Evolutionary conservation across 2,113 vertebrate species (phyloP), one percentile per base, ranked within the genome.

Genomic region (Noturus placidus): DNA sequence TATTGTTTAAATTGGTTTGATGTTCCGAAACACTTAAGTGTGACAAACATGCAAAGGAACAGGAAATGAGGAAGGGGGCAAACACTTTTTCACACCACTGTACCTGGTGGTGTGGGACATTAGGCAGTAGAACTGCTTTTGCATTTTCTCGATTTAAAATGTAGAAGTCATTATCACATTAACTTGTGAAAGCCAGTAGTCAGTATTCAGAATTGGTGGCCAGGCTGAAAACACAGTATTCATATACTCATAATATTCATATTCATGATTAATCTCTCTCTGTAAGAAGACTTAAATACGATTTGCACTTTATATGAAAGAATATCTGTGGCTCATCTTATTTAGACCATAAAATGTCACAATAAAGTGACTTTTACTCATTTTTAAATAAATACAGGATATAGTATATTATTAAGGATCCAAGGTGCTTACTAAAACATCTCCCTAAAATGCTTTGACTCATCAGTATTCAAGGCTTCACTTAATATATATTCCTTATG

Each of bases 401-500:
- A 57, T 4, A 22, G 22, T 61, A 85, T 19, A 30, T 50, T 78
- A 67, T 14, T 54, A 14, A 52, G 20, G 5, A 25, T 14, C 65
- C 20, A 50, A 79, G 1, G 38, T 52, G 19, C 9, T 5, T 42
- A 27, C 38, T 56, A 76, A 59, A 85, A 85, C 27, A 72, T 35
- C n/a, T 57, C 19, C 35, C 35, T 6, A 25, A 33, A 77, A 10
- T 11, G 38, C 72, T 30, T 17, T 79, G 46, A 19, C 27, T 79
- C 42, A 78, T 63, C 35, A 77, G 27, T 30, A 78, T 88, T 79
- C 57, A 88, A 11, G 15, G 72, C 61, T 25, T 87, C 56, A 83
- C n/a, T 77, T 65, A 86, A 69, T 27, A 82, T 63, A 78, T 78
- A 76, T 76, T 27, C 20, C 72, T 50, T 76, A 77, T 77, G 46